Conservation (phyloP, 1,140 invertebrate genomes). For the Drosophila insularis region DNA sequence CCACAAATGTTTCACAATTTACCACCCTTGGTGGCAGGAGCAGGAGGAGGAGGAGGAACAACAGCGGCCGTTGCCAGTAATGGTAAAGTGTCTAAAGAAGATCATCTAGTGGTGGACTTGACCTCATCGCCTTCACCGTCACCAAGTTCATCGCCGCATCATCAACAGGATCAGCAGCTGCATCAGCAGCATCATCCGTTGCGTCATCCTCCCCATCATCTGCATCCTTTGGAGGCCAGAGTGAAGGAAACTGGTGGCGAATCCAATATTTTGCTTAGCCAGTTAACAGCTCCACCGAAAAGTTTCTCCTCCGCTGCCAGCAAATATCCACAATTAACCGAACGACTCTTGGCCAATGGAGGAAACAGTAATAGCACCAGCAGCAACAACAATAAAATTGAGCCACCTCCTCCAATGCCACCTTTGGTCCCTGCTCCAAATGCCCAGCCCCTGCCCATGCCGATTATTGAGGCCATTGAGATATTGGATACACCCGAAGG, state of each 20-base stretch:
- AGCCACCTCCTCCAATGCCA: background rate
- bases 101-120: constrained; percentile 54
- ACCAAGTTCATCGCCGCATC: constrained; percentile 68
- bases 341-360: constrained; percentile 72
- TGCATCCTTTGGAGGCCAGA: constrained; percentile 36
- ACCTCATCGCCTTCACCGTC: constrained; percentile 78
- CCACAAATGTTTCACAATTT: constrained; percentile 77
- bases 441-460: background rate
- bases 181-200: background rate
- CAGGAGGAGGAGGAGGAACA: background rate
- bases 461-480: constrained; percentile 75
- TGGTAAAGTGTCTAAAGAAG: constrained; percentile 29
- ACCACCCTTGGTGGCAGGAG: constrained; percentile 7
- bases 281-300: constrained; percentile 66
- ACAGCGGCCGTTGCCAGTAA: constrained; percentile 28
- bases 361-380: background rate
- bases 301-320: constrained; percentile 44
- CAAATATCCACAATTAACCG: constrained; percentile 75
- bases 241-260: constrained; percentile 8
- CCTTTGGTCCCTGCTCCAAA: constrained; percentile 10
- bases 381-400: background rate
- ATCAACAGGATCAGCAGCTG: constrained; percentile 16
- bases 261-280: constrained; percentile 65
- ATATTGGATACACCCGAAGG: constrained; percentile 77
- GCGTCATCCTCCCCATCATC: constrained; percentile 26